A percentile compares a stretch with the other conserved stretches of the same genome.
phyloP scores from a whole-genome alignment of 2,888 invertebrate genomes.

The Cheilosia variabilis region DNA sequence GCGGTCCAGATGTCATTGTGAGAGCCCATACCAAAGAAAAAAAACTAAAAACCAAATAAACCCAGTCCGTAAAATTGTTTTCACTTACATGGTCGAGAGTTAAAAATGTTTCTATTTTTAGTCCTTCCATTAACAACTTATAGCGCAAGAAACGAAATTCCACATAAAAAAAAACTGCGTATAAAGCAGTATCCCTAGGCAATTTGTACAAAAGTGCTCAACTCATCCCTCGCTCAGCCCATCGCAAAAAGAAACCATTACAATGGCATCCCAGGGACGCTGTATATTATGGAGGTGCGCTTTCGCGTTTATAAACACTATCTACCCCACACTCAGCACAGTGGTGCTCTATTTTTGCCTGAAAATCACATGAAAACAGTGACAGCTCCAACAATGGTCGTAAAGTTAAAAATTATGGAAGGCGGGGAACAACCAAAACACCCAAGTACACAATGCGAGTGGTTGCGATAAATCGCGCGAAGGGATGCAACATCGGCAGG shows the following conservation, averaged over 20 bases:
- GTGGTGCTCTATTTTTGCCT: constrained; percentile 40
- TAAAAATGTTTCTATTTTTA: constrained; percentile 28
- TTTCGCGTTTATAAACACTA: constrained; percentile 54
- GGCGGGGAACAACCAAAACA: constrained; percentile 37
- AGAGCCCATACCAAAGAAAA: neutral
- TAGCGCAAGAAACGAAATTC: constrained; percentile 23
- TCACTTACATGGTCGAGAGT: constrained; percentile 14
- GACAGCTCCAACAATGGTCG: constrained; percentile 71
- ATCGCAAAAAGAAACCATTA: constrained; percentile 22
- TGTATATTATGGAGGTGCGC: constrained; percentile 1
- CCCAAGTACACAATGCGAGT: constrained; percentile 54
- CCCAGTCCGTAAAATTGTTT: constrained; percentile 3
- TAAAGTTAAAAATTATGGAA: constrained; percentile 73
- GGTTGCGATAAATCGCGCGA: constrained; percentile 64
- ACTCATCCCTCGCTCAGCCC: constrained; percentile 22
- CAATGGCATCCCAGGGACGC: constrained; percentile 1
- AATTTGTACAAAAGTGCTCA: constrained; percentile 61
- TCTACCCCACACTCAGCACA: neutral
- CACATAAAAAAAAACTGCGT: constrained; percentile 35
- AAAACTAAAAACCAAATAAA: constrained; percentile 9
- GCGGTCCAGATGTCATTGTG: neutral
- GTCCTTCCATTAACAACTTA: constrained; percentile 45
- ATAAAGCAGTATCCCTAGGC: constrained; percentile 50
- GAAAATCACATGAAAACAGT: constrained; percentile 65
- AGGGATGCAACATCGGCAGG: constrained; percentile 37